Evolutionary conservation across 2,888 invertebrate species (phyloP).

Genomic region (Scrobipalpa costella): DNA sequence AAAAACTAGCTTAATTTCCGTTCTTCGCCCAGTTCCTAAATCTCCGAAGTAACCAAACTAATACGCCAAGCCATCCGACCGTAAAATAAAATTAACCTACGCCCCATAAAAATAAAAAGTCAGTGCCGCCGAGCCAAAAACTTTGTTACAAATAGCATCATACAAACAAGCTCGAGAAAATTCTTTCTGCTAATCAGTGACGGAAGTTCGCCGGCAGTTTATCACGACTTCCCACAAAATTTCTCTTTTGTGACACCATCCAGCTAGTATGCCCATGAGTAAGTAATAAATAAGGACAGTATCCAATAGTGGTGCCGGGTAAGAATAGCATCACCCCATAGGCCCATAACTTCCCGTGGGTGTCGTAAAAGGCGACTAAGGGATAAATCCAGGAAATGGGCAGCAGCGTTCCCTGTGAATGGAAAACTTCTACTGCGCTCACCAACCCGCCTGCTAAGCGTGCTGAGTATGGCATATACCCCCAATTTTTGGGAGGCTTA

Average conservation of each 20-base stretch:
- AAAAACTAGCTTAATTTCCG: not conserved
- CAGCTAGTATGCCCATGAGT: conserved; percentile 40
- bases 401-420: too few species aligned
- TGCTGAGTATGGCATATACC: too few species aligned
- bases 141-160: conserved; percentile 16
- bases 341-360: too few species aligned
- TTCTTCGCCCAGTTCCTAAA: not conserved
- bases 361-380: too few species aligned
- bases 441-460: too few species aligned
- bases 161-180: conserved; percentile 40
- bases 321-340: too few species aligned
- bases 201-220: conserved; percentile 59
- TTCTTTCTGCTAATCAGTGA: conserved; percentile 62
- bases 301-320: too few species aligned
- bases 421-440: too few species aligned
- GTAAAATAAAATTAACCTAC: conserved; percentile 13
- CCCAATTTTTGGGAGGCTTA: too few species aligned
- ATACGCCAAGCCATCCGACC: not conserved
- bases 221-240: conserved; percentile 57
- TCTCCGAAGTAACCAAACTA: conserved; percentile 1
- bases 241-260: conserved; percentile 53
- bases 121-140: conserved; percentile 2
- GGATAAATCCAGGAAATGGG: too few species aligned
- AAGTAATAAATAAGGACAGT: not conserved
- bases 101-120: conserved; percentile 8